Evolutionary conservation across 2,113 vertebrate genomes (phyloP), one percentile per base, ranked within the genome.

Genomic region (Leptobrachium ailaonicum): DNA sequence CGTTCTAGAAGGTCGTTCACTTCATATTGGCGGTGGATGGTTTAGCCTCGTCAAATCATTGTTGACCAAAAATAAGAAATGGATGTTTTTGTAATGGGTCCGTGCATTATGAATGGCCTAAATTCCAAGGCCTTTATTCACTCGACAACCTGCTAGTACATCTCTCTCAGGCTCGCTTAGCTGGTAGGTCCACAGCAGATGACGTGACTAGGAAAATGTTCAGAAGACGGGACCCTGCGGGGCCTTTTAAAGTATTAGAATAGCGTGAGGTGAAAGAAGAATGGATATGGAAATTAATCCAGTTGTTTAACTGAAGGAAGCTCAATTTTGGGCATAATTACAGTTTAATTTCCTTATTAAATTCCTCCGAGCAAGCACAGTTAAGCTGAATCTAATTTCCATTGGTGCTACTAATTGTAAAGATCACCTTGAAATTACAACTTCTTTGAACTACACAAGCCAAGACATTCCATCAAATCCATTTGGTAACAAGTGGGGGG

Each of bases 291-390:
- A 72, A 73, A 79, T 73, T 53, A 79, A 56, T 7, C 44, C n/a
- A 42, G 66, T 73, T 72, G 77, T 79, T 79, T 73, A 64, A 63
- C 42, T 41, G 12, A 42, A 41, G 77, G 60, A 64, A 72, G 64
- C 68, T 79, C 69, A 54, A 72, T 79, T 79, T 43, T 6, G 71
- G 40, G 45, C 41, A 73, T 66, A 66, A 79, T 79, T 53, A 42
- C 71, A 66, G 41, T 45, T 12, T 73, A 79, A 79, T 72, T 41
- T 43, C 45, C 9, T 45, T 42, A 71, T 71, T 66, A 79, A 43
- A 14, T 13, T 4, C 40, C 64, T 43, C 42, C 2, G 41, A 11
- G 56, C 13, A 9, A 54, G 41, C 73, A 32, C 77, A 69, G 10
- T 69, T 69, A 41, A 56, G 64, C 70, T 54, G 70, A 54, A 53